Evolutionary conservation across 35 echinoderm and acorn worm species (phyloP), one percentile per base, ranked within the genome.

Genomic region (Hemicentrotus pulcherrimus): DNA sequence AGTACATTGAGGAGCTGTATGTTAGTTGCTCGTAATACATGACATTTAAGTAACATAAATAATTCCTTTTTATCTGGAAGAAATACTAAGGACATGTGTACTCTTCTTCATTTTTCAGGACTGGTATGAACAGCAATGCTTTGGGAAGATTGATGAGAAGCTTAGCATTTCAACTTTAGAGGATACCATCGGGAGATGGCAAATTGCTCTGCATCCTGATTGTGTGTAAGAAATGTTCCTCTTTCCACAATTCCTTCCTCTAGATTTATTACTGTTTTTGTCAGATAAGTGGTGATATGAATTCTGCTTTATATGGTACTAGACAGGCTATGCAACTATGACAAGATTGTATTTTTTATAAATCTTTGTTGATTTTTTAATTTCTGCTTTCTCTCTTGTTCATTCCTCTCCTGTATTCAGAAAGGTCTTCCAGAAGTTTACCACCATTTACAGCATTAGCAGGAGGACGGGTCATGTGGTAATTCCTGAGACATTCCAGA

Each of bases 401-500:
- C 12, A 47, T 16, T 19, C 88, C 55, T 88, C 5, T 86, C 65
- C 65, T 78, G 65, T 78, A 61, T 70, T 32, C 88, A 97, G 97
- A 85, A 45, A 47, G 15, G 92, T 78, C 19, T 96, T 96, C 94
- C 31, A 94, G 13, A 97, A 92, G 46, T 97, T 97, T 32, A 88
- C 90, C 31, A 91, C 65, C 46, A 97, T 97, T 15, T 97, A 97
- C 55, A 86, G 65, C 31, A 86, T 97, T 22, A 97, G 47, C 31
- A 71, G 95, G 48, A 65, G 95, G 16, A 86, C 95, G 45, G 95
- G 97, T 70, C 97, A 97, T 85, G 30, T 97, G 5, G 86, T 97
- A 24, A 94, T 97, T 46, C 97, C 97, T n/a, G 97, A 97, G 46
- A 97, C 97, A 47, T 97, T 97, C 85, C 97, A 97, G 92, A 96